Percentiles rank a stretch among this genome's conserved stretches.
Evolutionary conservation across 35 echinoderm and acorn worm genomes (phyloP).

Genomic region (Apostichopus parvimensis): DNA sequence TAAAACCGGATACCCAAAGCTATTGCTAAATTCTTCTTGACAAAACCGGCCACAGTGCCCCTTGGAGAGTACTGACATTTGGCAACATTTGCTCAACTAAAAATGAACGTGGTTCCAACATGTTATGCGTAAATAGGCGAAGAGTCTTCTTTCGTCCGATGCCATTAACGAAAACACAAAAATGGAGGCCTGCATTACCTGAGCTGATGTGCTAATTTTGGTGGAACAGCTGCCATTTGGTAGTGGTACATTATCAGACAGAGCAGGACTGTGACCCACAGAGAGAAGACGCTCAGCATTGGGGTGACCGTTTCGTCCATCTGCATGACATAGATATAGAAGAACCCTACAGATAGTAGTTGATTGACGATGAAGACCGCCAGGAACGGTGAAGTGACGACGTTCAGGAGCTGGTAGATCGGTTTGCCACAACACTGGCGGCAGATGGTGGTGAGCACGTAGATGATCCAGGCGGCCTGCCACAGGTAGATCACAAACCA

Average conservation of each 20-base stretch:
- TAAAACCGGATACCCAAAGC: too few species aligned
- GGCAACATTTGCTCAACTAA: too few species aligned
- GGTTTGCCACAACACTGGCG: slow-evolving; percentile 57
- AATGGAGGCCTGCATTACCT: not conserved
- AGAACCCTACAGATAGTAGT: slow-evolving; percentile 65
- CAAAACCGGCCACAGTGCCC: too few species aligned
- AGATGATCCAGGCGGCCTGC: slow-evolving; percentile 71
- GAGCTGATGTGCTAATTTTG: not conserved
- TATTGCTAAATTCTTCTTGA: too few species aligned
- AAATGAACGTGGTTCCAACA: too few species aligned
- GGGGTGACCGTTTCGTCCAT: not conserved
- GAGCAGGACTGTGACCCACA: slow-evolving; percentile 3
- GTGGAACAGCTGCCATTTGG: slow-evolving; percentile 19
- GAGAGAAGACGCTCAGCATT: not conserved
- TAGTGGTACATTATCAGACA: slow-evolving; percentile 24
- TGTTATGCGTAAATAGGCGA: too few species aligned
- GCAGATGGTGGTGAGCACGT: slow-evolving; percentile 67
- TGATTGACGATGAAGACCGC: slow-evolving; percentile 60
- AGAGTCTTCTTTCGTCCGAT: too few species aligned
- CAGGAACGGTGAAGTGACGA: slow-evolving; percentile 60
- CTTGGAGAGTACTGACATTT: too few species aligned
- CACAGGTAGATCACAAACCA: slow-evolving; percentile 78
- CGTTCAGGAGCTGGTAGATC: slow-evolving; percentile 63
- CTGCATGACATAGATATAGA: not conserved
- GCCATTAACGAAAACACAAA: not conserved